Percentiles rank a stretch among this genome's conserved stretches.
These are phyloP conservation scores for Apodemia zela DNA, from an alignment of 2,888 invertebrate genomes.

Conservation along the genomic window DNA sequence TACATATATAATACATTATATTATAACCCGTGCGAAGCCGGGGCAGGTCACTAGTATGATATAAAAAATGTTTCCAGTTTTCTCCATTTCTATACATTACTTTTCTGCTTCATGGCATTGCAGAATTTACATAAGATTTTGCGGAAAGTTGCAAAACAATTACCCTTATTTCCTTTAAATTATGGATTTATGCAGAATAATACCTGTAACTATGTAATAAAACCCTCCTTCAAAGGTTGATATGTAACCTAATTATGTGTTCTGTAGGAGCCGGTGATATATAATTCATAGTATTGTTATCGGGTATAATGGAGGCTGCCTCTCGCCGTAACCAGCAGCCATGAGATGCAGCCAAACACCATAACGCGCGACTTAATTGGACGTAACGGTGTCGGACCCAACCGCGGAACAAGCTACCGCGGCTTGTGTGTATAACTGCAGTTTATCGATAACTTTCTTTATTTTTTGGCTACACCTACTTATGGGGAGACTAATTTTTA, in stretches of 20 bases:
- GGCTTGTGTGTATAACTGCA: not conserved
- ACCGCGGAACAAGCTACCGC: conserved; percentile 6
- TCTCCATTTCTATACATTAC: no score
- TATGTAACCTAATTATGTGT: not conserved
- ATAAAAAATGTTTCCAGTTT: no score
- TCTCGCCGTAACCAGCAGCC: conserved; percentile 3
- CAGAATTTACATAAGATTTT: no score
- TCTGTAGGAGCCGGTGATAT: not conserved
- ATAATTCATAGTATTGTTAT: conserved; percentile 2
- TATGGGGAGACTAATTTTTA: no score
- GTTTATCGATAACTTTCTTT: not conserved
- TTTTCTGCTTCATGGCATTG: no score
- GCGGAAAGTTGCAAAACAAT: no score
- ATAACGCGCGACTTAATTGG: conserved; percentile 10
- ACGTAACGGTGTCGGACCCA: conserved; percentile 13
- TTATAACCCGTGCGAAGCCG: no score
- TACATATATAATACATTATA: no score
- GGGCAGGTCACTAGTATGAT: no score
- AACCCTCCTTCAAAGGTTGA: not conserved
- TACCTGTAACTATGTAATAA: no score
- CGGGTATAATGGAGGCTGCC: not conserved
- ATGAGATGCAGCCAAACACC: conserved; percentile 15
- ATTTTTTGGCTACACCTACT: not conserved
- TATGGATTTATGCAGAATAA: no score
- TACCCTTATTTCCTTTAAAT: no score